Conservation (phyloP, 2,113 vertebrate species). For the Crotophaga sulcirostris region DNA sequence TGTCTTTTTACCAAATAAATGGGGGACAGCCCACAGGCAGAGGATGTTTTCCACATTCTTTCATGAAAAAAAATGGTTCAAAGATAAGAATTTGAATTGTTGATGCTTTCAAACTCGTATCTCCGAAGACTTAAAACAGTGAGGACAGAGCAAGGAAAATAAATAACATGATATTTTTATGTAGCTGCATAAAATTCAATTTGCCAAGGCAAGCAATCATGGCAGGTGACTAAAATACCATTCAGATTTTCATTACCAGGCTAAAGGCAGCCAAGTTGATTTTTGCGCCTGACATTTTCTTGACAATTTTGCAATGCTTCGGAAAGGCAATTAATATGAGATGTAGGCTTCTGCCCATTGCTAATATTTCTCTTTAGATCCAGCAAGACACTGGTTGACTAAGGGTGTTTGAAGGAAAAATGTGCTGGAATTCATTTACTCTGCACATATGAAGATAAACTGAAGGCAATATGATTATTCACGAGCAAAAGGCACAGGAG, state of each 20-base stretch:
- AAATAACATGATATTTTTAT: not conserved
- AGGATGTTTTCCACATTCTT: constrained; percentile 22
- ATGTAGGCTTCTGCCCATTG: constrained; percentile 8
- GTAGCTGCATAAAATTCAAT: constrained; percentile 29
- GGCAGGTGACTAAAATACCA: constrained; percentile 3
- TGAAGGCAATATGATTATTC: constrained; percentile 13
- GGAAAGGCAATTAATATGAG: constrained; percentile 40
- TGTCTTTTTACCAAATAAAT: not conserved
- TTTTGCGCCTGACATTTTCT: constrained; percentile 36
- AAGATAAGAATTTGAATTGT: constrained; percentile 18
- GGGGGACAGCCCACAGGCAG: not conserved
- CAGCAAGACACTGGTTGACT: not conserved
- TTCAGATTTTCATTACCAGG: constrained; percentile 29
- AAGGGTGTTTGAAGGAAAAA: constrained; percentile 7
- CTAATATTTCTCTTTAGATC: constrained; percentile 28
- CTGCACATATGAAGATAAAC: constrained; percentile 29
- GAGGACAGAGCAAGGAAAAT: not conserved
- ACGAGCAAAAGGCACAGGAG: not conserved
- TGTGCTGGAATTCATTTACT: not conserved
- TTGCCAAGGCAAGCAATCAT: constrained; percentile 36
- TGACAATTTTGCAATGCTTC: constrained; percentile 57
- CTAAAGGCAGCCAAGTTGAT: constrained; percentile 10
- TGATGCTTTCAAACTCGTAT: not conserved
- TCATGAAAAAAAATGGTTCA: constrained; percentile 3
- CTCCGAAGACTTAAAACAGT: constrained; percentile 17